These are phyloP conservation scores for Melinaea menophilus DNA, from an alignment of 2,888 invertebrate species.

Conservation along the genomic window DNA sequence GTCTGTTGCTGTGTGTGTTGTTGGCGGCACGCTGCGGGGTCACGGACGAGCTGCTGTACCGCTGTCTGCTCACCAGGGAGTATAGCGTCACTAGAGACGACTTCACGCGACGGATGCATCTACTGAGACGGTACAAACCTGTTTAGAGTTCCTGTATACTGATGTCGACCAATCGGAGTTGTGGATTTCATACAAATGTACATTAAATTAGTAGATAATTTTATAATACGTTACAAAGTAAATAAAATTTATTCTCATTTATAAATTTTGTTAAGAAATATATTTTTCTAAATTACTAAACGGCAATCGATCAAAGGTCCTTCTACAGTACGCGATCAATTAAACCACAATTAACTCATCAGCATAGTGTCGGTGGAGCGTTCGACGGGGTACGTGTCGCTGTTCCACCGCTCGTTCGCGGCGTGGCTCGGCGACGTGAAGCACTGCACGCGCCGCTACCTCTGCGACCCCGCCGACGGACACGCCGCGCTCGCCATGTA, in stretches of 20 bases:
- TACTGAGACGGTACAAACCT: conserved; percentile 79
- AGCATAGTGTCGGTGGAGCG: conserved; percentile 77
- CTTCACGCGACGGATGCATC: conserved; percentile 86
- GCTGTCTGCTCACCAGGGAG: conserved; percentile 88
- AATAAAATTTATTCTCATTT: too few relatives aligned
- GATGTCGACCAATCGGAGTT: too few relatives aligned
- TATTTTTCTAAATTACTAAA: too few relatives aligned
- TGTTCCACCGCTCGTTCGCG: conserved; percentile 97
- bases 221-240: too few relatives aligned
- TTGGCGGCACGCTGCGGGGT: conserved; percentile 92
- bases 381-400: conserved; percentile 79
- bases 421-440: conserved; percentile 98
- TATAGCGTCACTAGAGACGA: conserved; percentile 87
- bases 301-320: too few relatives aligned
- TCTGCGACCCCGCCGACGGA: conserved; percentile 91
- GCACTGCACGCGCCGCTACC: conserved; percentile 96
- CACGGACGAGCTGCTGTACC: conserved; percentile 88
- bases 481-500: conserved; percentile 93
- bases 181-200: too few relatives aligned
- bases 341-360: conserved; percentile 5
- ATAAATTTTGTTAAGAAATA: too few relatives aligned
- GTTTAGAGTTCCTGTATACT: too few relatives aligned
- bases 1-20: conserved; percentile 90
- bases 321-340: too few relatives aligned
- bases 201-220: too few relatives aligned